These are phyloP conservation scores for Pyrgus malvae DNA, from an alignment of 2,888 invertebrate species.

Conservation along the genomic window DNA sequence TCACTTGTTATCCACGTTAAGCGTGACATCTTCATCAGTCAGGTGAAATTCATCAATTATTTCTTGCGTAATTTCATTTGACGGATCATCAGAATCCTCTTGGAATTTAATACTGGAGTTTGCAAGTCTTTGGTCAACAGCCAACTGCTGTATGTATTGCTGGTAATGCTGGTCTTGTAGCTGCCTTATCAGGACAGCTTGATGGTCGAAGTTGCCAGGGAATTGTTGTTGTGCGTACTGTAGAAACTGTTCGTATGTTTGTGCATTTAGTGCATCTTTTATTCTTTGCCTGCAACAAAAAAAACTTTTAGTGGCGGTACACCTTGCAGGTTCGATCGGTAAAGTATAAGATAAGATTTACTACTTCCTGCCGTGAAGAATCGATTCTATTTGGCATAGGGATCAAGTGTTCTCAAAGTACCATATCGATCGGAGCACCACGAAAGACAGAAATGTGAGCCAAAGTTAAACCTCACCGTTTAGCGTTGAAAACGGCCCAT, in stretches of 20 bases:
- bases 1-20: slow-evolving; percentile 64
- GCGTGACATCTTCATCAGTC: slow-evolving; percentile 49
- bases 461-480: too few species aligned
- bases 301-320: too few species aligned
- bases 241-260: slow-evolving; percentile 92
- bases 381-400: too few species aligned
- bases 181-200: slow-evolving; percentile 95
- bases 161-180: slow-evolving; percentile 99
- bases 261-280: slow-evolving; percentile 97
- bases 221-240: slow-evolving; percentile 97
- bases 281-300: slow-evolving; percentile 86
- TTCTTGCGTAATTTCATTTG: slow-evolving; percentile 42
- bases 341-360: too few species aligned
- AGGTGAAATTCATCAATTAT: slow-evolving; percentile 56
- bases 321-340: too few species aligned
- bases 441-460: too few species aligned
- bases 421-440: too few species aligned
- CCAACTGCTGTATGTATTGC: slow-evolving; percentile 98
- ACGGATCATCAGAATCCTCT: slow-evolving; percentile 45
- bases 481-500: too few species aligned
- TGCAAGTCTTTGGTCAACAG: slow-evolving; percentile 70
- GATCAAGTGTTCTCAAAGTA: too few species aligned
- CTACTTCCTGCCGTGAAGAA: too few species aligned
- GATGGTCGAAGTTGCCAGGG: slow-evolving; percentile 92
- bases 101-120: slow-evolving; percentile 57